phyloP scores from a whole-genome alignment of 1,140 invertebrate genomes.

The Drosophila erecta region DNA sequence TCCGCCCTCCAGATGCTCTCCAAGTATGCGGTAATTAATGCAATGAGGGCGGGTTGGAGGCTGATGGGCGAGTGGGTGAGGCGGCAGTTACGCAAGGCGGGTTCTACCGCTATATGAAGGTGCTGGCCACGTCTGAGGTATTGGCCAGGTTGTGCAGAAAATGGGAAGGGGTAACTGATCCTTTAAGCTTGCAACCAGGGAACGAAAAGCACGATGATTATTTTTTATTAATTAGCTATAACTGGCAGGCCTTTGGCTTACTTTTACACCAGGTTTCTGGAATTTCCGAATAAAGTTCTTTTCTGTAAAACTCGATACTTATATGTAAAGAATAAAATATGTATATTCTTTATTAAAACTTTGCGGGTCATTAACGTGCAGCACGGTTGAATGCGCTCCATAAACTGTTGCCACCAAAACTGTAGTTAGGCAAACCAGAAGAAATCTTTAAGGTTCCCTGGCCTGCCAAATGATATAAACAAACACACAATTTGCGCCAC shows the following conservation, averaged over 20 bases:
- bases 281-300: background rate
- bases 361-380: slow-evolving; percentile 73
- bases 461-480: slow-evolving; percentile 76
- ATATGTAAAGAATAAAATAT: no score
- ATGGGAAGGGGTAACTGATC: background rate
- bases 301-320: no score
- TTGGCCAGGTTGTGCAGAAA: slow-evolving; percentile 26
- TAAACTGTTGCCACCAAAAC: slow-evolving; percentile 44
- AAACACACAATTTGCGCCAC: slow-evolving; percentile 83
- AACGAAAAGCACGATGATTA: background rate
- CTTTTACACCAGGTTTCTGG: background rate
- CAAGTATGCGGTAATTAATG: slow-evolving; percentile 76
- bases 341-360: slow-evolving; percentile 38
- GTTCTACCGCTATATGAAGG: slow-evolving; percentile 8
- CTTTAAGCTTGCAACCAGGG: slow-evolving; percentile 3
- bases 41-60: slow-evolving; percentile 30
- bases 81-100: slow-evolving; percentile 25
- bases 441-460: slow-evolving; percentile 56
- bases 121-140: slow-evolving; percentile 17
- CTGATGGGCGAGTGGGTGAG: slow-evolving; percentile 10
- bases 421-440: slow-evolving; percentile 47
- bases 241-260: background rate
- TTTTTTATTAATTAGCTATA: background rate
- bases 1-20: slow-evolving; percentile 38
- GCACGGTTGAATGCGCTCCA: slow-evolving; percentile 67